Evolutionary conservation across 2,113 vertebrate species (phyloP), one percentile per base, ranked within the genome.

Genomic region (Notechis scutatus): DNA sequence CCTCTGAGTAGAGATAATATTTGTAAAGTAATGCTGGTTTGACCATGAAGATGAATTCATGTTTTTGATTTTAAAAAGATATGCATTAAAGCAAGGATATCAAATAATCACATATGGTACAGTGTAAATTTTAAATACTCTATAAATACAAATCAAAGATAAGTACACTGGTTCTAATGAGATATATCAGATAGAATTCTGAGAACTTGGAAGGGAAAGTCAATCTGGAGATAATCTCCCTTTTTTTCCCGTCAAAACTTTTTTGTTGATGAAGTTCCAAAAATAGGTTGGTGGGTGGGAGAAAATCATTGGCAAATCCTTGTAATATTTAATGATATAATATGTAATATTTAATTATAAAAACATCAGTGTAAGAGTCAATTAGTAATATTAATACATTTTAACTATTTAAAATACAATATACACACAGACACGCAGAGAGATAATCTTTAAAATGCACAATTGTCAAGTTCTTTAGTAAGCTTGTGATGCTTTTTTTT

Each of bases 221-320:
- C 90, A 96, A 93, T 94, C 96, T 96, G 96, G 94, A 96, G 92
- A 94, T 90, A 96, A 96, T 96, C 47, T 47, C 47, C 47, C 47
- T 47, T 47, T 55, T 55, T 89, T 96, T 96, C 95, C 95, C 45
- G 4, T 91, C 94, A 87, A 91, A 92, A 94, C 47, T 95, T 74
- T 89, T 88, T 91, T 95, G 87, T 50, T 91, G 74, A 93, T 95
- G 87, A 52, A 90, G 87, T 96, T 96, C 86, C 91, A 95, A 94
- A 95, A 97, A 90, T 95, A 96, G 95, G 96, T 74, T 34, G 69
- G n/a, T 18, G n/a, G 2, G 15, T 92, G 95, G 94, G 88, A 90
- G 95, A 96, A 96, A 96, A 96, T 96, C 95, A 87, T 95, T 93
- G 95, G 95, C 91, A 96, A 96, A 97, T 97, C 94, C 93, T 94